These are phyloP conservation scores for Octopus bimaculoides DNA, from an alignment of 1,140 invertebrate genomes.

Conservation along the genomic window DNA sequence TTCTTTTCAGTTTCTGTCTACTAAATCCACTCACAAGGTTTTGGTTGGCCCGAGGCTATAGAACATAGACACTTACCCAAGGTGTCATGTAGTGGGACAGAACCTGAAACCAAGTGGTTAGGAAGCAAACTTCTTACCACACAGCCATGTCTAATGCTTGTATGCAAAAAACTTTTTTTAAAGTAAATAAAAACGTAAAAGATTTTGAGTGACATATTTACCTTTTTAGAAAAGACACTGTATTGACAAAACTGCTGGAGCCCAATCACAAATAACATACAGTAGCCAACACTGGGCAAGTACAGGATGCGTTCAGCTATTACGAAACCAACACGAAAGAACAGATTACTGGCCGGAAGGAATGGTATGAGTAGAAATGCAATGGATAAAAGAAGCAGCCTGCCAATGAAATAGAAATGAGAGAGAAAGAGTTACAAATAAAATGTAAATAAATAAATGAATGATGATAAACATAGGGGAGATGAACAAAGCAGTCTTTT, in stretches of 20 bases:
- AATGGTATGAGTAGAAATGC: slow-evolving; percentile 86
- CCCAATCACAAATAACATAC: slow-evolving; percentile 74
- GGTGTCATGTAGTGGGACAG: too few relatives aligned
- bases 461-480: too few relatives aligned
- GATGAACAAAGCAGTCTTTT: too few relatives aligned
- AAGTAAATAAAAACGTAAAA: background rate
- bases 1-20: too few relatives aligned
- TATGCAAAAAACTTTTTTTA: background rate
- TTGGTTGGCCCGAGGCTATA: too few relatives aligned
- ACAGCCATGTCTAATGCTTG: too few relatives aligned
- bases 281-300: slow-evolving; percentile 95
- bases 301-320: slow-evolving; percentile 93
- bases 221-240: slow-evolving; percentile 24
- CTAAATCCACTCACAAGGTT: too few relatives aligned
- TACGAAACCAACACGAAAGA: slow-evolving; percentile 96
- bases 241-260: slow-evolving; percentile 24
- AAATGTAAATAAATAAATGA: too few relatives aligned
- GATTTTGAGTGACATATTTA: slow-evolving; percentile 18
- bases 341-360: slow-evolving; percentile 93
- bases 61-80: too few relatives aligned
- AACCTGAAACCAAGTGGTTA: too few relatives aligned
- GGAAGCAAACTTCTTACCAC: too few relatives aligned
- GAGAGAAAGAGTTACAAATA: slow-evolving; percentile 15
- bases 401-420: slow-evolving; percentile 25
- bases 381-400: slow-evolving; percentile 58